phyloP scores from a whole-genome alignment of 2,888 invertebrate genomes.

The Drosophila macrospina region DNA sequence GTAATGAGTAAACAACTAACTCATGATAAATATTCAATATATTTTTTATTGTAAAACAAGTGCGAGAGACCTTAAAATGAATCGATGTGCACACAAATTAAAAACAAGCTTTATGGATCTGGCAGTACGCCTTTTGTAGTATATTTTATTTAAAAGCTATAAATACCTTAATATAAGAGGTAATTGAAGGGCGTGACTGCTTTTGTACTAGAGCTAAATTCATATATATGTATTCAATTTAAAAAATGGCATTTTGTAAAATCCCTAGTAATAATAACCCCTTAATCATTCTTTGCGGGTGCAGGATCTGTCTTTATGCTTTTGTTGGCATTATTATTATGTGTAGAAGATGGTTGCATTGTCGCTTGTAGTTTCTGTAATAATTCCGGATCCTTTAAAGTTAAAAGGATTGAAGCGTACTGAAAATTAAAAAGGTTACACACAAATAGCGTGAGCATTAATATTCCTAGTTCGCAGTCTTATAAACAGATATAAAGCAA shows the following conservation, averaged over 20 bases:
- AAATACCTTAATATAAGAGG: neutral
- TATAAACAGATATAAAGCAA: neutral
- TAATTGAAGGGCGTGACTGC: too few relatives aligned
- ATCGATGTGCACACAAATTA: too few relatives aligned
- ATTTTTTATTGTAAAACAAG: too few relatives aligned
- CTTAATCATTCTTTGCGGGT: neutral
- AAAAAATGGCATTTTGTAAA: too few relatives aligned
- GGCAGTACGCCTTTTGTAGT: too few relatives aligned
- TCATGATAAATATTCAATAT: too few relatives aligned
- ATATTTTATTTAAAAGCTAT: neutral
- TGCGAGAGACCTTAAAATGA: too few relatives aligned
- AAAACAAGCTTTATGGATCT: too few relatives aligned
- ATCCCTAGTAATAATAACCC: neutral
- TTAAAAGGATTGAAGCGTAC: constrained; percentile 38
- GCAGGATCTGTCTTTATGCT: neutral
- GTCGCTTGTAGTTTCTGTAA: constrained; percentile 39
- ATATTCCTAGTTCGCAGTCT: neutral
- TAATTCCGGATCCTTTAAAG: constrained; percentile 32
- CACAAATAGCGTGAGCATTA: too few relatives aligned
- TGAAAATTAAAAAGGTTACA: constrained; percentile 21
- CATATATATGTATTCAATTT: too few relatives aligned
- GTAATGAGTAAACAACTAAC: too few relatives aligned
- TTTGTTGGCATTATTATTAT: neutral
- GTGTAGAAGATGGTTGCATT: constrained; percentile 17
- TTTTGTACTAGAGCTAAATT: too few relatives aligned